Evolutionary conservation across 2,113 vertebrate genomes (phyloP).

Genomic region (Octodon degus): DNA sequence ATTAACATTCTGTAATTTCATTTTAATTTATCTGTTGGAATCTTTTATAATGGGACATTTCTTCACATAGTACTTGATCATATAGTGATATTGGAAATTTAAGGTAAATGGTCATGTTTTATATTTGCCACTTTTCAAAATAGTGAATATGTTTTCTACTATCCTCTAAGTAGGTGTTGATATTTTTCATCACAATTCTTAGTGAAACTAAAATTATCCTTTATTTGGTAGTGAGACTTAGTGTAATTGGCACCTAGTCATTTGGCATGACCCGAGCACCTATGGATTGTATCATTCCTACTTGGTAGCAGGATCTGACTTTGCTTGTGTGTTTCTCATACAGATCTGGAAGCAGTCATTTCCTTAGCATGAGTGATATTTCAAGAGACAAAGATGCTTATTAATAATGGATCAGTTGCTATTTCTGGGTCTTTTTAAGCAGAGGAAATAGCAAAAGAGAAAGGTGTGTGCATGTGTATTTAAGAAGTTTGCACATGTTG

Average conservation of each 20-base stretch:
- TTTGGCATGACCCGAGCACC: not conserved
- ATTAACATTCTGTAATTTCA: not conserved
- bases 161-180: not conserved
- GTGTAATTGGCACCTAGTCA: not conserved
- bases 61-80: not conserved
- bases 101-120: not conserved
- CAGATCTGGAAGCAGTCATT: not conserved
- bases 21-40: conserved; percentile 51
- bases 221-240: not conserved
- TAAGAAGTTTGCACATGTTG: not conserved
- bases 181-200: not conserved
- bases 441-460: not conserved
- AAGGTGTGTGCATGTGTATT: not conserved
- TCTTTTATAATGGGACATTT: conserved; percentile 13
- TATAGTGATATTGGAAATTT: not conserved
- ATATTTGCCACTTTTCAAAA: conserved; percentile 18
- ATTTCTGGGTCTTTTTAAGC: conserved; percentile 6
- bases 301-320: not conserved
- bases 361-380: not conserved
- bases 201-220: not conserved
- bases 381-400: not conserved
- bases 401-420: not conserved
- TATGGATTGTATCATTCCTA: not conserved
- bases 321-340: not conserved
- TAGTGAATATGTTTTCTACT: not conserved